Evolutionary conservation across 2,797 vertebrate species (phyloP).

Genomic region (Darevskia nairensis): DNA sequence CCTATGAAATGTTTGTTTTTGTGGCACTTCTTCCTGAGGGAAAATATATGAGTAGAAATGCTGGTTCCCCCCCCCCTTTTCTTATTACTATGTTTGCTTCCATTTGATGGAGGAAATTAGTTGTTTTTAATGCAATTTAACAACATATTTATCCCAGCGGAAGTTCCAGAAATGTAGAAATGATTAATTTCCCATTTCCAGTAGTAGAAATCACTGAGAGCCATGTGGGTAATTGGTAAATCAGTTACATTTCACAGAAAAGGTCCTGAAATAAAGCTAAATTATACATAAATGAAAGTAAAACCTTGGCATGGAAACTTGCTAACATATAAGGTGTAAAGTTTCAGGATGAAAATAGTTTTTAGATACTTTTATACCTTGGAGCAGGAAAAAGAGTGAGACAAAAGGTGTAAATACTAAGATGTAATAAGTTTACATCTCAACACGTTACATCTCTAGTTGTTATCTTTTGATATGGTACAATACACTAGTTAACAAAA

Average conservation of each 20-base stretch:
- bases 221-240: constrained; percentile 32
- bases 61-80: constrained; percentile 45
- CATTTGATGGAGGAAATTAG: constrained; percentile 62
- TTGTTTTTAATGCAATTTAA: constrained; percentile 61
- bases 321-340: neutral
- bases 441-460: neutral
- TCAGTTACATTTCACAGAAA: constrained; percentile 3
- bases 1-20: constrained; percentile 61
- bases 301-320: neutral
- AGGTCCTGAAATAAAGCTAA: neutral
- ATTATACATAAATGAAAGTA: neutral
- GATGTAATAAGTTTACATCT: neutral
- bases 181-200: constrained; percentile 56
- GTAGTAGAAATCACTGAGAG: constrained; percentile 47
- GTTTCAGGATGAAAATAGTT: too few relatives aligned
- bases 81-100: constrained; percentile 56
- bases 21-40: constrained; percentile 54
- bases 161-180: constrained; percentile 58
- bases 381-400: neutral
- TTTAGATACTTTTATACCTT: neutral
- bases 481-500: too few relatives aligned
- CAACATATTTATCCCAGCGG: constrained; percentile 63
- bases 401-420: neutral
- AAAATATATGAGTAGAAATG: constrained; percentile 56
- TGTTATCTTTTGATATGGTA: neutral